Evolutionary conservation across 2,888 invertebrate genomes (phyloP), one percentile per base, ranked within the genome.

Genomic region (Hylaea fasciaria): DNA sequence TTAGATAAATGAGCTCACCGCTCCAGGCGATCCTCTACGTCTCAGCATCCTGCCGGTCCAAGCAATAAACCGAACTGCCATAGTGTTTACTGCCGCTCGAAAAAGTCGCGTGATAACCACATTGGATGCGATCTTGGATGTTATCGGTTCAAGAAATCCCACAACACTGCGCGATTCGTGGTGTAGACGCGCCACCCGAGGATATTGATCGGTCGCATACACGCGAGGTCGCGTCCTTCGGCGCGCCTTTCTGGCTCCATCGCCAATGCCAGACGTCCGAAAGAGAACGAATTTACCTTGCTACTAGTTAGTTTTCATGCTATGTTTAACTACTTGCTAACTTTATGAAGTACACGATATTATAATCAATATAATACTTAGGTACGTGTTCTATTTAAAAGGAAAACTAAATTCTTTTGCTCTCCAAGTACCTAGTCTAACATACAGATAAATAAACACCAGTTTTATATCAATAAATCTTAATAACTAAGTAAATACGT

Each of bases 171-270:
- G 82, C 83, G 78, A 70, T 81, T 76, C 78, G 78, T 73, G 72
- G 74, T 76, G 54, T 76, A 71, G 78, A 82, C 79, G 80, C 81
- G 82, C 76, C 81, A 77, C 74, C 76, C 80, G 76, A 78, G 80
- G 80, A 80, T 92, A 91, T 91, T 81, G 91, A 91, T 91, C 90
- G 85, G 76, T 74, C 77, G 73, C 77, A 78, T 81, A 78, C 86
- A 86, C 79, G 85, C 91, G 91, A 91, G 92, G 91, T 91, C 91
- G 79, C 79, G 92, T 92, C 92, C 92, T 92, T 91, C 91, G 90
- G 80, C 91, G 86, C 91, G 91, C 91, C 92, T 90, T 85, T 78
- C 76, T 75, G 85, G 78, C 86, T 82, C 78, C 82, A 69, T 58
- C 72, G 73, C 72, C 51, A 50, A 49, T 40, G 60, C 51, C 47